Percentiles rank a stretch among this genome's conserved stretches.
phyloP scores from a whole-genome alignment of 92 coral and sea anemone genomes.

The Heliopora coerulea region DNA sequence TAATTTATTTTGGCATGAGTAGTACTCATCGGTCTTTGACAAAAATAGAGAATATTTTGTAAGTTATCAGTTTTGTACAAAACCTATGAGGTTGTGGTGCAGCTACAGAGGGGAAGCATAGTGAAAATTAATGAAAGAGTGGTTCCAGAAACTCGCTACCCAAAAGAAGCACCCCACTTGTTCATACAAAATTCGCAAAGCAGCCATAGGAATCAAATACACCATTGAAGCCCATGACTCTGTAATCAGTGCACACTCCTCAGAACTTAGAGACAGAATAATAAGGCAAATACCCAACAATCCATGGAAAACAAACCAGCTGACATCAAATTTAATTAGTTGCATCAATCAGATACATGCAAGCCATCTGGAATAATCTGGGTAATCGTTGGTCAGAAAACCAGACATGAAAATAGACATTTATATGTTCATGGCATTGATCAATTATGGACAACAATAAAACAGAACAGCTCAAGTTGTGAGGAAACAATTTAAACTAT shows the following conservation, averaged over 20 bases:
- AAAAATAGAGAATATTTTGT: no score
- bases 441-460: conserved; percentile 64
- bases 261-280: conserved; percentile 43
- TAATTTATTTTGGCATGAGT: no score
- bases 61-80: no score
- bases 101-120: no score
- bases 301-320: conserved; percentile 49
- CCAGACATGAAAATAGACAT: conserved; percentile 58
- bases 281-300: conserved; percentile 57
- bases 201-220: conserved; percentile 11
- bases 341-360: conserved; percentile 57
- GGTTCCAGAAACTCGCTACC: conserved; percentile 7
- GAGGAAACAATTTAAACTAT: conserved; percentile 66
- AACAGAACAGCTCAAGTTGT: conserved; percentile 66
- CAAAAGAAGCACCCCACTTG: conserved; percentile 27
- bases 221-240: conserved; percentile 8
- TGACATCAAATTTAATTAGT: conserved; percentile 52
- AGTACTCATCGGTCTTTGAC: no score
- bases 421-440: conserved; percentile 62
- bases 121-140: conserved; percentile 42
- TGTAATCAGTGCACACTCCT: conserved; percentile 18
- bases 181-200: conserved; percentile 14
- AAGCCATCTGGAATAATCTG: conserved; percentile 64
- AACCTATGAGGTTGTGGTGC: no score
- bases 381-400: conserved; percentile 65